phyloP scores from a whole-genome alignment of 2,113 vertebrate species.

The Pseudopodoces humilis region DNA sequence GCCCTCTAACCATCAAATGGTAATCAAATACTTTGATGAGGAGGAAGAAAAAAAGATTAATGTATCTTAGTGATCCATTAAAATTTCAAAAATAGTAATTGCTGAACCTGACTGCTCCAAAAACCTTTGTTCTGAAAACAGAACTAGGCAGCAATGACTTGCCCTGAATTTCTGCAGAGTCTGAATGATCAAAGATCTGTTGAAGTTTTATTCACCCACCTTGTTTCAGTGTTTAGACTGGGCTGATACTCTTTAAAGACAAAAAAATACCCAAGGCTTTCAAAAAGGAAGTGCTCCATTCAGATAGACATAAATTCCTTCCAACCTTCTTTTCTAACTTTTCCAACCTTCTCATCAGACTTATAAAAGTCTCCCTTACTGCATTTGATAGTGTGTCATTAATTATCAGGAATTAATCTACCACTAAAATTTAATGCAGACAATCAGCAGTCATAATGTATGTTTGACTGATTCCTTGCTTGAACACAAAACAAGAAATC shows the following conservation, averaged over 20 bases:
- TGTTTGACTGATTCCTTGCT: neutral
- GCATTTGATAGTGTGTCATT: neutral
- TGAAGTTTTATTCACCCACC: neutral
- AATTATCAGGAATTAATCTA: neutral
- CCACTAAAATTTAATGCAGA: neutral
- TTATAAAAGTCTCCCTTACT: neutral
- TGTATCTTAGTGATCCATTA: neutral
- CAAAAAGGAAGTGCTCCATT: neutral
- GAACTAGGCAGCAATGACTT: neutral
- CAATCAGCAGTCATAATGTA: neutral
- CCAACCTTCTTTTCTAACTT: neutral
- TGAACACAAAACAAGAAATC: neutral
- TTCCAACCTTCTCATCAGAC: neutral
- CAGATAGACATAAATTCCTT: neutral
- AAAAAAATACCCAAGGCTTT: neutral
- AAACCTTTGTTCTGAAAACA: slow-evolving; percentile 44
- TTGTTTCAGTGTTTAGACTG: neutral
- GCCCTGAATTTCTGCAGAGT: neutral
- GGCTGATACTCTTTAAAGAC: neutral
- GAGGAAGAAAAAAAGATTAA: slow-evolving; percentile 31
- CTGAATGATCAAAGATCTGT: neutral
- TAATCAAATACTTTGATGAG: slow-evolving; percentile 46
- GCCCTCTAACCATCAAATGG: slow-evolving; percentile 31
- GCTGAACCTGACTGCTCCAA: slow-evolving; percentile 21
- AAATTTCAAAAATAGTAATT: slow-evolving; percentile 53